These are phyloP conservation scores for Venusia cambrica DNA, from an alignment of 2,888 invertebrate species.

Conservation along the genomic window DNA sequence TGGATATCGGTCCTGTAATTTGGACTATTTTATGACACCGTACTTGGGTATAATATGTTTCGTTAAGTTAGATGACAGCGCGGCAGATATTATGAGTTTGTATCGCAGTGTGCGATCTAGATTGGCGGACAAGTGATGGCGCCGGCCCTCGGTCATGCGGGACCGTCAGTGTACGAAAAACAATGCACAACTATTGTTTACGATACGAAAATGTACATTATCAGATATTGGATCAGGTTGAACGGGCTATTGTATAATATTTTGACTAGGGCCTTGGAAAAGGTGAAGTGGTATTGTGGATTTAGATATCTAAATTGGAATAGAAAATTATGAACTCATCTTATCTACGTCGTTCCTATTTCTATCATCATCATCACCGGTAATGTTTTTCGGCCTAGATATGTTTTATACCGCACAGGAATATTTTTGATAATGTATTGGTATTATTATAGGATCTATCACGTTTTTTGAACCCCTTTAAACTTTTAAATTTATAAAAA, in stretches of 20 bases:
- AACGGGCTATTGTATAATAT: constrained; percentile 9
- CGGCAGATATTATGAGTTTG: constrained; percentile 45
- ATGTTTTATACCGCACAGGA: too few species aligned
- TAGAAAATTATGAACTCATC: neutral
- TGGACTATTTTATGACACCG: constrained; percentile 70
- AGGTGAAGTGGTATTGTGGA: constrained; percentile 8
- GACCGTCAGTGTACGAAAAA: constrained; percentile 22
- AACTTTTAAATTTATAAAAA: too few species aligned
- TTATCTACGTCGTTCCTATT: too few species aligned
- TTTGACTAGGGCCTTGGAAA: constrained; percentile 14
- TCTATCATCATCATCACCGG: too few species aligned
- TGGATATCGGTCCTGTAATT: constrained; percentile 71
- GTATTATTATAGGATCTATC: too few species aligned
- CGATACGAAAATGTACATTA: constrained; percentile 23
- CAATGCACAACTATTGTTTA: constrained; percentile 25
- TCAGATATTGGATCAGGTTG: constrained; percentile 24
- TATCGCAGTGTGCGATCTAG: constrained; percentile 34
- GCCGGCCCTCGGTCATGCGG: constrained; percentile 20
- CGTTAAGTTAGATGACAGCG: constrained; percentile 54
- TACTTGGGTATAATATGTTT: constrained; percentile 60
- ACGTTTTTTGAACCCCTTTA: too few species aligned
- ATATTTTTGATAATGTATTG: too few species aligned
- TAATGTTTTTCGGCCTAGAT: too few species aligned
- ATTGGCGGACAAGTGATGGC: constrained; percentile 31
- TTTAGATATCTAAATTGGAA: constrained; percentile 1